Conservation (phyloP, 2,797 vertebrate genomes). For the Paguma larvata region DNA sequence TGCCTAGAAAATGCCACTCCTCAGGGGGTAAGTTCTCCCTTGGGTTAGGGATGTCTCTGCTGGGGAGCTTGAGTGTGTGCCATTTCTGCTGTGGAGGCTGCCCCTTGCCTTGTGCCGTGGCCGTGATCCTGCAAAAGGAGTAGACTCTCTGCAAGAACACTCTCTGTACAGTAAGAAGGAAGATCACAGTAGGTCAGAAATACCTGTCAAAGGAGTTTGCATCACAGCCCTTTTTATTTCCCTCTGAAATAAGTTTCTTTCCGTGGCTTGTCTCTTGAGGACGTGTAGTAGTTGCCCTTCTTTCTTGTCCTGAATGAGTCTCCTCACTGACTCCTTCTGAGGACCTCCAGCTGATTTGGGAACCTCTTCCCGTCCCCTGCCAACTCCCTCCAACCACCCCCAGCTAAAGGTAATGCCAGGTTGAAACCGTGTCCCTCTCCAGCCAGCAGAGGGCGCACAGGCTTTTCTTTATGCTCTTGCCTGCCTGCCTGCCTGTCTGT, state of each 20-base stretch:
- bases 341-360: neutral
- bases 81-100: neutral
- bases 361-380: neutral
- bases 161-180: neutral
- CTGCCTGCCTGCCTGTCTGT: neutral
- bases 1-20: slow-evolving; percentile 95
- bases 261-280: neutral
- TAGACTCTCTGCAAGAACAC: neutral
- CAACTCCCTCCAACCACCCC: no score
- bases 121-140: neutral
- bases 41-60: neutral
- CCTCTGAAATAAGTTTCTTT: neutral
- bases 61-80: neutral
- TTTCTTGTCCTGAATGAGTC: neutral
- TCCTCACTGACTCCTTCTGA: slow-evolving; percentile 25
- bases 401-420: neutral
- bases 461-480: slow-evolving; percentile 49
- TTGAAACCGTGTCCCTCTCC: slow-evolving; percentile 37
- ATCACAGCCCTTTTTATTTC: neutral
- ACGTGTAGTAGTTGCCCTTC: neutral
- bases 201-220: neutral
- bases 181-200: neutral
- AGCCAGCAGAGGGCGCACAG: slow-evolving; percentile 78
- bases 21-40: slow-evolving; percentile 91
- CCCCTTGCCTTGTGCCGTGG: neutral